Conservation (phyloP, 2,113 vertebrate species). For the Coptodon bakossiorum region DNA sequence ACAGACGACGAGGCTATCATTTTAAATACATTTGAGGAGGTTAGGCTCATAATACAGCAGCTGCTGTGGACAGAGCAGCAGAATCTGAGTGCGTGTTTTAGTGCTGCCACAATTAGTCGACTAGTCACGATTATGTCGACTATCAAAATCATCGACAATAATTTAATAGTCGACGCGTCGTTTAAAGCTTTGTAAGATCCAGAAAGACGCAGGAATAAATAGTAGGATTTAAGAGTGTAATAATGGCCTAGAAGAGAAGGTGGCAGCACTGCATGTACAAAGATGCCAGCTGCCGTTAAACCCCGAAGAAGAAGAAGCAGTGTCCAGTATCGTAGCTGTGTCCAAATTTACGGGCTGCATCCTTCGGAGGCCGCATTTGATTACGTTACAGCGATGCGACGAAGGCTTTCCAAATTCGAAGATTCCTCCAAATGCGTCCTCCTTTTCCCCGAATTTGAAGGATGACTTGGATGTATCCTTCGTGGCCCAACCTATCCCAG, state of each 20-base stretch:
- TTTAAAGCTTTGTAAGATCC: background rate
- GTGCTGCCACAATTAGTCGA: background rate
- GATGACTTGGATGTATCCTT: fast-evolving
- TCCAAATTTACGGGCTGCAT: background rate
- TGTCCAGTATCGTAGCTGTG: background rate
- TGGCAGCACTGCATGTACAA: background rate
- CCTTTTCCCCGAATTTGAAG: background rate
- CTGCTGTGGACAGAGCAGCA: background rate
- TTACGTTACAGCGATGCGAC: background rate
- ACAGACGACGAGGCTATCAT: background rate
- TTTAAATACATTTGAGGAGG: background rate
- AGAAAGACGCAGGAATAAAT: fast-evolving
- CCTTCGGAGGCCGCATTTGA: background rate
- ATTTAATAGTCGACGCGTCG: background rate
- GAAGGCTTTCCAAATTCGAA: background rate
- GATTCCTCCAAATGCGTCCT: background rate
- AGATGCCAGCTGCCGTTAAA: fast-evolving
- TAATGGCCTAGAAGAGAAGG: fast-evolving
- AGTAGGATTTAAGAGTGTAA: background rate
- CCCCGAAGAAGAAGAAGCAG: background rate
- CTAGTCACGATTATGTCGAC: fast-evolving
- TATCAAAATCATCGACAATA: background rate
- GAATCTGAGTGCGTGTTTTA: background rate
- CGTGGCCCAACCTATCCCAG: background rate
- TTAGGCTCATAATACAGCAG: background rate